These are phyloP conservation scores for Pangasius djambal DNA, from an alignment of 2,797 vertebrate species.

Conservation along the genomic window DNA sequence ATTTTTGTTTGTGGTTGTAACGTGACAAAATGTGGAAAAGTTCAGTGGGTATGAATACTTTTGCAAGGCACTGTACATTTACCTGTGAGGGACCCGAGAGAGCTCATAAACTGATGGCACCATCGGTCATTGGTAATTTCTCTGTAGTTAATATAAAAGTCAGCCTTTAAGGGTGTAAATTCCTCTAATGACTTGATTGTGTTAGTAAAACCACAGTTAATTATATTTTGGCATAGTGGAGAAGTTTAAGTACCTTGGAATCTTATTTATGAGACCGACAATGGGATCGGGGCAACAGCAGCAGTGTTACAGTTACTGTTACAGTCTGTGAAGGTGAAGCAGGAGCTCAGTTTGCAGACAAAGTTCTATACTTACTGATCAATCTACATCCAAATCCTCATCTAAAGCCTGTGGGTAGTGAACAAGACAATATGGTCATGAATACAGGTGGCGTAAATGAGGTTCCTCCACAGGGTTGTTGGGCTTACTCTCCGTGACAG, in stretches of 20 bases:
- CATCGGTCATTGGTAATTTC: constrained; percentile 33
- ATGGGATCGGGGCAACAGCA: neutral
- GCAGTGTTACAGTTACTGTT: neutral
- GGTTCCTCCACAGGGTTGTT: neutral
- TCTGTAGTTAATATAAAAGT: constrained; percentile 30
- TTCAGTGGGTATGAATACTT: too few relatives aligned
- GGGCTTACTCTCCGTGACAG: neutral
- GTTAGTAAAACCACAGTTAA: constrained; percentile 6
- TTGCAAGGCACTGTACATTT: neutral
- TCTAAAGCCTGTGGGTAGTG: neutral
- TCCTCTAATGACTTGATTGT: constrained; percentile 25
- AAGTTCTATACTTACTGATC: neutral
- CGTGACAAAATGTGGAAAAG: too few relatives aligned
- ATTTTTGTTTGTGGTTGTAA: too few relatives aligned
- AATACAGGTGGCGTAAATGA: neutral
- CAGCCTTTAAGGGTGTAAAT: neutral
- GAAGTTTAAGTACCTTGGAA: neutral
- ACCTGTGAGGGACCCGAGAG: constrained; percentile 16
- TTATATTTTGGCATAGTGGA: neutral
- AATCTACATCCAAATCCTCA: neutral
- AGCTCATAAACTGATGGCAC: constrained; percentile 20
- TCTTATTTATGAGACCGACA: neutral
- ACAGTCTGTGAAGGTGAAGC: neutral
- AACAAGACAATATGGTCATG: neutral
- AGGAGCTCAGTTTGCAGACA: neutral